Evolutionary conservation across 2,888 invertebrate genomes (phyloP).

Genomic region (Noctua fimbriata): DNA sequence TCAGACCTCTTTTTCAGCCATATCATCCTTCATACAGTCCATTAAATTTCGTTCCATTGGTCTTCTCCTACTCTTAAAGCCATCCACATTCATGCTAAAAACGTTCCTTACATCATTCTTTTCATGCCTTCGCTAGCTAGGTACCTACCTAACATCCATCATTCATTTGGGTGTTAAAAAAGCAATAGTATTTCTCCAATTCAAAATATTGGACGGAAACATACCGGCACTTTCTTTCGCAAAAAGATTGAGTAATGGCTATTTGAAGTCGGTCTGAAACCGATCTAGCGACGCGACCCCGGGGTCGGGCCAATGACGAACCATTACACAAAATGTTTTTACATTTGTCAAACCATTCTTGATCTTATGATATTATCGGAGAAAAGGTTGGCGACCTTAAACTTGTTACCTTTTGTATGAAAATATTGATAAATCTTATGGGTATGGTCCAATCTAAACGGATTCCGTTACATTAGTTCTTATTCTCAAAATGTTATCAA

Average conservation of each 20-base stretch:
- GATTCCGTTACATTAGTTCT: not conserved
- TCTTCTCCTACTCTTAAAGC: not conserved
- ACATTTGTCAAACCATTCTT: slow-evolving; percentile 47
- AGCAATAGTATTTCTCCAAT: not conserved
- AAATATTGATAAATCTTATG: too few relatives aligned
- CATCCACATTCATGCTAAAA: not conserved
- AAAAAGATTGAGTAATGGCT: slow-evolving; percentile 28
- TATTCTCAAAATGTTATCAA: not conserved
- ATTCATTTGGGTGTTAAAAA: not conserved
- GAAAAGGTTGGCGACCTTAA: not conserved
- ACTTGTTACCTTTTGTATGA: too few relatives aligned
- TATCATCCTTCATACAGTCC: not conserved
- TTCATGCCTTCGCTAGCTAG: not conserved
- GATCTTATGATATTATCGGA: not conserved
- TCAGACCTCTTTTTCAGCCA: not conserved
- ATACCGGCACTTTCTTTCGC: not conserved
- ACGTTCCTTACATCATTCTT: not conserved
- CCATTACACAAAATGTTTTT: slow-evolving; percentile 44
- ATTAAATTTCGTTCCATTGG: not conserved
- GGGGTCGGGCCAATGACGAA: slow-evolving; percentile 1
- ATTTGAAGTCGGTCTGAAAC: slow-evolving; percentile 31
- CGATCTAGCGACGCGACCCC: slow-evolving; percentile 26
- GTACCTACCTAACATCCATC: not conserved
- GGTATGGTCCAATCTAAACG: not conserved
- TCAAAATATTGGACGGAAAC: not conserved